Evolutionary conservation across 2,113 vertebrate genomes (phyloP).

Genomic region (Hymenochirus boettgeri): DNA sequence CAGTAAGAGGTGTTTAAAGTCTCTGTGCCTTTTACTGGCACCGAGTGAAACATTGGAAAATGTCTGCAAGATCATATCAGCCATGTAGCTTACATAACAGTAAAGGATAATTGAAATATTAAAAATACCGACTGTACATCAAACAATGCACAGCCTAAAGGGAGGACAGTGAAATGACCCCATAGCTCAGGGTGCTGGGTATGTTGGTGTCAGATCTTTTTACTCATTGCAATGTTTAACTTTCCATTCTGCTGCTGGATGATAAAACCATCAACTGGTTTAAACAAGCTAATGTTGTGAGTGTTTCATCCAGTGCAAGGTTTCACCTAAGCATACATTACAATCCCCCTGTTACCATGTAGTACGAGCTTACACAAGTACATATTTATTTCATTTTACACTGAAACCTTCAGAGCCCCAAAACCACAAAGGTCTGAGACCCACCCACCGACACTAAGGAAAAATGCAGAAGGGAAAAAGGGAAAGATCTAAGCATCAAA

Average conservation of each 20-base stretch:
- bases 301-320: conserved; percentile 27
- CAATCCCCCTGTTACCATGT: conserved; percentile 1
- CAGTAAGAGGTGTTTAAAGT: conserved; percentile 15
- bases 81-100: conserved; percentile 24
- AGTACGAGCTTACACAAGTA: background rate
- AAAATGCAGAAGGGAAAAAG: background rate
- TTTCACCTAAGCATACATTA: conserved; percentile 24
- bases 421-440: background rate
- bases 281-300: no score
- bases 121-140: background rate
- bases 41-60: conserved; percentile 13
- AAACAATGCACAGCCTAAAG: conserved; percentile 13
- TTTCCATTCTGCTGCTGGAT: conserved; percentile 30
- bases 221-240: conserved; percentile 33
- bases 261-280: background rate
- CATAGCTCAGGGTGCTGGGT: no score
- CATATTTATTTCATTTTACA: background rate
- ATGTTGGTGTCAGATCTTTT: background rate
- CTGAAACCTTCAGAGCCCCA: conserved; percentile 4
- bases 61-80: conserved; percentile 31
- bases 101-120: conserved; percentile 20
- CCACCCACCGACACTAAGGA: background rate
- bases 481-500: background rate
- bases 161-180: background rate
- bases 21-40: conserved; percentile 13